A percentile compares a stretch with the other conserved stretches of the same genome.
These are phyloP conservation scores for Pachycephala philippinensis DNA, from an alignment of 2,113 vertebrate genomes.

Conservation along the genomic window DNA sequence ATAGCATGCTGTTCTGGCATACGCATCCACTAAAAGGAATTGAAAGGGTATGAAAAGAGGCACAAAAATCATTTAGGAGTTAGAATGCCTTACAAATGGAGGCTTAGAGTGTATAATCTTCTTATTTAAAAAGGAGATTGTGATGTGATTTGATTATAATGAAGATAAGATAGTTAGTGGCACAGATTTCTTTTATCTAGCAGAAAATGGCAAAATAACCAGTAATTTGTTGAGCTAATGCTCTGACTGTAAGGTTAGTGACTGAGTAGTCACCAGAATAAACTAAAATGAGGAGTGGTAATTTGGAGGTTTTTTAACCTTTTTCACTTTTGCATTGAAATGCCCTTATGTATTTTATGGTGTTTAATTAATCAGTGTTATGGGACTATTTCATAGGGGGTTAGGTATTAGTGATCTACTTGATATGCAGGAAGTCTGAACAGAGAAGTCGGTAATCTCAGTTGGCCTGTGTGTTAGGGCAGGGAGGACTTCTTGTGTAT, in stretches of 20 bases:
- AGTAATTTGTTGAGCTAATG: neutral
- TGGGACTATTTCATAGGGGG: fast-evolving
- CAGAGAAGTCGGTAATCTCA: neutral
- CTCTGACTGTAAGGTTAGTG: neutral
- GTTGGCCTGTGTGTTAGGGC: neutral
- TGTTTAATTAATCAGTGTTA: neutral
- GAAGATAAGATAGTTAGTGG: neutral
- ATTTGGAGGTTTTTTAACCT: neutral
- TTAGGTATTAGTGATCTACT: neutral
- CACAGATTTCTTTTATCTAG: neutral
- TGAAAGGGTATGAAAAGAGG: neutral
- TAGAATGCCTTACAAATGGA: neutral
- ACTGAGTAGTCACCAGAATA: neutral
- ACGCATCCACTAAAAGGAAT: neutral
- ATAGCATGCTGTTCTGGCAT: neutral
- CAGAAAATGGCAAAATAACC: neutral
- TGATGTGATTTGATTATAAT: neutral
- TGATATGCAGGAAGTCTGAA: neutral
- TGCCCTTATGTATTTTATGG: neutral
- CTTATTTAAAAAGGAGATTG: neutral
- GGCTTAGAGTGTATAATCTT: neutral
- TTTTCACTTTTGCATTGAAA: neutral
- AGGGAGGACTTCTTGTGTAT: neutral
- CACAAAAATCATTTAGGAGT: neutral
- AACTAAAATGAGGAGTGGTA: neutral